These are phyloP conservation scores for Ephialtes manifestator DNA, from an alignment of 2,888 invertebrate genomes.

Conservation along the genomic window DNA sequence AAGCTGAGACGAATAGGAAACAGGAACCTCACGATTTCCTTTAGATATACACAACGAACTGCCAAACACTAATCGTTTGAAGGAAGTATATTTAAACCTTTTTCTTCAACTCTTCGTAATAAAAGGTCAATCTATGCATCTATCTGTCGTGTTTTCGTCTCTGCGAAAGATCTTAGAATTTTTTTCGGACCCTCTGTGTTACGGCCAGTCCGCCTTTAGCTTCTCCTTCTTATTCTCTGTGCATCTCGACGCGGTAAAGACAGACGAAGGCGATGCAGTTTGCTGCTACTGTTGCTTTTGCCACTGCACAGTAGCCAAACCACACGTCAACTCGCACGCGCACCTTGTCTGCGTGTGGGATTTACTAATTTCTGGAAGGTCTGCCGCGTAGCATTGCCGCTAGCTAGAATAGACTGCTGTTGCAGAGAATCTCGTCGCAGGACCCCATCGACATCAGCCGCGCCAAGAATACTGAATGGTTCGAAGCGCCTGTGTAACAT, in stretches of 20 bases:
- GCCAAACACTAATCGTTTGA: conserved; percentile 57
- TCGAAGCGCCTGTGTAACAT: conserved; percentile 47
- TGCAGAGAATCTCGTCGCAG: conserved; percentile 41
- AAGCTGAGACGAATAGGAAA: conserved; percentile 15
- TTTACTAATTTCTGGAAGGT: conserved; percentile 76
- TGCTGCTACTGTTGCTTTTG: conserved; percentile 29
- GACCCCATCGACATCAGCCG: conserved; percentile 37
- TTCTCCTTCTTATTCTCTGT: conserved; percentile 75
- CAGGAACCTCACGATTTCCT: conserved; percentile 51
- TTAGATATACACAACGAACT: conserved; percentile 25
- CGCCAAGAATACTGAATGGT: conserved; percentile 59
- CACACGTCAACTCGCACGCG: conserved; percentile 46
- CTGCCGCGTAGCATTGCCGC: conserved; percentile 42
- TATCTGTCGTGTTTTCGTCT: conserved; percentile 11
- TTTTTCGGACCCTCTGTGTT: conserved; percentile 7
- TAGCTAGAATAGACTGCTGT: conserved; percentile 54
- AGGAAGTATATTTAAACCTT: conserved; percentile 52
- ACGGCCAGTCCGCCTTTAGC: conserved; percentile 39
- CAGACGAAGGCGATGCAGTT: conserved; percentile 67
- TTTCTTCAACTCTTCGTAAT: not conserved
- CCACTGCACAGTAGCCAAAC: conserved; percentile 53
- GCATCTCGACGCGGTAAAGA: conserved; percentile 70
- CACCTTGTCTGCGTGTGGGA: conserved; percentile 77
- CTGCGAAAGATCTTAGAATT: conserved; percentile 38
- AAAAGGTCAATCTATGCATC: conserved; percentile 40